Percentiles rank a stretch among this genome's conserved stretches.
Conservation (phyloP, 2,113 vertebrate species). For the Leptocoma aspasia region DNA sequence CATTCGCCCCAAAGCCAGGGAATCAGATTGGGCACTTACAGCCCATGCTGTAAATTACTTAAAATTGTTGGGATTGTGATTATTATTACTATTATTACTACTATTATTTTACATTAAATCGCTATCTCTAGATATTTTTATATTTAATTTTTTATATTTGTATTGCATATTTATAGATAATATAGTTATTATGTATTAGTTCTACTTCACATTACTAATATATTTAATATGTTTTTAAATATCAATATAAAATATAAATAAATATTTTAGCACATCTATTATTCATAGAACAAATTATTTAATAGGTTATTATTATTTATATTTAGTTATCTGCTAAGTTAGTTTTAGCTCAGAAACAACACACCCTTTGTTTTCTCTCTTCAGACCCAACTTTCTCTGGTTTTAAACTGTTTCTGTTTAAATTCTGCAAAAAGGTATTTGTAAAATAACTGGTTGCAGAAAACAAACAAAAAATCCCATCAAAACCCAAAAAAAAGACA, state of each 20-base stretch:
- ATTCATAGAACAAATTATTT: neutral
- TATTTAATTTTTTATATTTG: neutral
- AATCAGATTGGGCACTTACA: neutral
- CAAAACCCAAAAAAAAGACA: neutral
- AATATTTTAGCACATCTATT: neutral
- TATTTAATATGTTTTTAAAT: neutral
- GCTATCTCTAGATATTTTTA: accelerated
- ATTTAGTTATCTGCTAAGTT: neutral
- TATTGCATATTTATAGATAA: neutral
- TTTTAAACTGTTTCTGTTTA: neutral
- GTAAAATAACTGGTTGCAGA: neutral
- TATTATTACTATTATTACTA: neutral
- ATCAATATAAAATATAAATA: neutral
- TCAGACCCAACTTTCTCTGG: accelerated
- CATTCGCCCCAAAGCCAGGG: neutral
- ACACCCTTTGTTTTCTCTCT: accelerated
- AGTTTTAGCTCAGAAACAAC: neutral
- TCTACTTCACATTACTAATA: neutral
- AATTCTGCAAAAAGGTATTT: neutral
- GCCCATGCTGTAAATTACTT: neutral
- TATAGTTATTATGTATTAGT: no score
- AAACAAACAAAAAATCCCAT: neutral
- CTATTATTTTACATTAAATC: neutral
- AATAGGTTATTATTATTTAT: neutral
- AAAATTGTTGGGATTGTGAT: neutral